Percentiles rank a stretch among this genome's conserved stretches.
phyloP scores from a whole-genome alignment of 1,140 invertebrate genomes.

The Idris sp. region DNA sequence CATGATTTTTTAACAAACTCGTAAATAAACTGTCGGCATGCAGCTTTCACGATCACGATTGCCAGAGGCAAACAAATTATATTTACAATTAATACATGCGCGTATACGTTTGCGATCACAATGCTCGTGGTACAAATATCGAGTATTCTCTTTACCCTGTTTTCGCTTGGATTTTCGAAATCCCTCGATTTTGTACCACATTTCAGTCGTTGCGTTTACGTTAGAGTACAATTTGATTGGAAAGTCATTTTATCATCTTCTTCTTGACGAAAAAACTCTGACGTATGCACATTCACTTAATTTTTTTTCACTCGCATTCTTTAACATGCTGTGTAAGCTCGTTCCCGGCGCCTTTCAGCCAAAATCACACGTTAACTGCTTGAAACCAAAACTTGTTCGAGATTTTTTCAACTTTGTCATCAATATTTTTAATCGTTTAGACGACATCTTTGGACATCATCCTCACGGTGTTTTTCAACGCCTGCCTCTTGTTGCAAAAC shows the following conservation, averaged over 20 bases:
- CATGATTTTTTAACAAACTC: not conserved
- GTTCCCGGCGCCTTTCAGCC: conserved; percentile 33
- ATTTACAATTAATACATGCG: conserved; percentile 76
- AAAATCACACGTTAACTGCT: conserved; percentile 36
- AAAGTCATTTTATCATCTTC: conserved; percentile 27
- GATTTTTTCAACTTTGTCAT: conserved; percentile 12
- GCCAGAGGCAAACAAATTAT: conserved; percentile 63
- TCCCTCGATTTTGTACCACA: conserved; percentile 67
- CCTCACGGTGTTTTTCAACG: conserved; percentile 95
- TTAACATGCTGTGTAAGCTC: conserved; percentile 55
- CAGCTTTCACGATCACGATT: conserved; percentile 50
- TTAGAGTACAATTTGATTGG: conserved; percentile 56
- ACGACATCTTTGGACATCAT: conserved; percentile 91
- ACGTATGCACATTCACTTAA: conserved; percentile 58
- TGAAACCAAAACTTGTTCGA: conserved; percentile 31
- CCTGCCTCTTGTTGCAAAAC: conserved; percentile 99
- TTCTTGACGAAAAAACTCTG: conserved; percentile 43
- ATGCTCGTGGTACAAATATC: conserved; percentile 71
- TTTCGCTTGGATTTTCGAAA: conserved; percentile 68
- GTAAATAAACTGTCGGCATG: conserved; percentile 35
- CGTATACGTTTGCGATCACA: conserved; percentile 77
- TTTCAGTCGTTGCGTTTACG: conserved; percentile 67
- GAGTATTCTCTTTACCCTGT: conserved; percentile 68
- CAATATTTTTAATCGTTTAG: conserved; percentile 22
- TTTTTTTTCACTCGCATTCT: conserved; percentile 43